These are phyloP conservation scores for Pseudorhombus dupliciocellatus DNA, from an alignment of 2,113 vertebrate species.

Conservation along the genomic window DNA sequence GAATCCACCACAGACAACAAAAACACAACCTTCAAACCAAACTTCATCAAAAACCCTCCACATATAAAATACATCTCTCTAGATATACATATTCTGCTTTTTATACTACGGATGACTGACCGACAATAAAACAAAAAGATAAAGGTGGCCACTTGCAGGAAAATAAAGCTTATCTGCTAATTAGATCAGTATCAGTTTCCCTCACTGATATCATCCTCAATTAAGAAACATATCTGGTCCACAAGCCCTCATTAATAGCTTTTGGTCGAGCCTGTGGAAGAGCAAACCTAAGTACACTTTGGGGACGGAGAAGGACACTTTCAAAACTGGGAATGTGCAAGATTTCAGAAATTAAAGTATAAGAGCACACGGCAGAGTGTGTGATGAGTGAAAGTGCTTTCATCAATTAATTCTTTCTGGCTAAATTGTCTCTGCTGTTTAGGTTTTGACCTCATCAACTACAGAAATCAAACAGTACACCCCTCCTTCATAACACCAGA, in stretches of 20 bases:
- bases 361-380: not conserved
- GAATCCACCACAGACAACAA: not conserved
- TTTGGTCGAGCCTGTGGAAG: conserved; percentile 52
- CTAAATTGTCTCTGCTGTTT: not conserved
- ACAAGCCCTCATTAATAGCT: conserved; percentile 12
- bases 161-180: conserved; percentile 15
- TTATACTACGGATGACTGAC: not conserved
- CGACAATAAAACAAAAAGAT: not conserved
- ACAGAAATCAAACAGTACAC: conserved; percentile 15
- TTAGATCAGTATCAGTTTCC: not conserved
- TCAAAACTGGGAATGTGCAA: conserved; percentile 28
- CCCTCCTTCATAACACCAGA: conserved; percentile 24
- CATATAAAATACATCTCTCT: not conserved
- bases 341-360: conserved; percentile 3
- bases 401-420: not conserved
- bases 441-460: not conserved
- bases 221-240: conserved; percentile 8
- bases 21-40: conserved; percentile 5
- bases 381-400: not conserved
- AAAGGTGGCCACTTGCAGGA: conserved; percentile 2
- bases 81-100: not conserved
- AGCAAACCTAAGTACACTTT: conserved; percentile 73
- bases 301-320: conserved; percentile 65
- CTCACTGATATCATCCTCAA: not conserved
- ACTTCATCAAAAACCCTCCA: not conserved